Evolutionary conservation across 2,888 invertebrate genomes (phyloP).

Genomic region (Xylocampa areola): DNA sequence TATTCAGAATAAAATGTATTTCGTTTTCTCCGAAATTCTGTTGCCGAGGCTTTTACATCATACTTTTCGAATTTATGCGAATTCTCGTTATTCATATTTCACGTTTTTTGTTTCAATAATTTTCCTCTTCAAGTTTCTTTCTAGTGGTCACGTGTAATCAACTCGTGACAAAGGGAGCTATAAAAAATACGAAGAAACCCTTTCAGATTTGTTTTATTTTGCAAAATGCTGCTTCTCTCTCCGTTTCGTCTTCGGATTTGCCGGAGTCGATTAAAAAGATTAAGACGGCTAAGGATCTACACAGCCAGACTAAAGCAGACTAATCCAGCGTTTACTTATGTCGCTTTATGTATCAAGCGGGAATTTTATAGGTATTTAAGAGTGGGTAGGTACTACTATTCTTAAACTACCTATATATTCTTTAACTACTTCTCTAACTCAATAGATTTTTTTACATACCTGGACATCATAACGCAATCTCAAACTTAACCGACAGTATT

Average conservation of each 20-base stretch:
- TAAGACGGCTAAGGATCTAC: conserved; percentile 27
- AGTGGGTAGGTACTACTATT: no score
- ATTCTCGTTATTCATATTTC: conserved; percentile 12
- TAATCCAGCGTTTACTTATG: conserved; percentile 4
- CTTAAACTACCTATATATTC: no score
- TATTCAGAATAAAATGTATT: conserved; percentile 12
- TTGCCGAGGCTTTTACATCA: not conserved
- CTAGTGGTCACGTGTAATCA: conserved; percentile 37
- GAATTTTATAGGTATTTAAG: not conserved
- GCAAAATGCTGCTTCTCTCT: conserved; percentile 20
- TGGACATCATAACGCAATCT: no score
- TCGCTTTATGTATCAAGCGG: not conserved
- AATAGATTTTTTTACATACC: no score
- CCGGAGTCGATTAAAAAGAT: conserved; percentile 38
- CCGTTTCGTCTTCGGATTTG: conserved; percentile 23
- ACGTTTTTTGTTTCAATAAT: conserved; percentile 17
- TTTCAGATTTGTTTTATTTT: conserved; percentile 25
- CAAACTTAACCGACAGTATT: not conserved
- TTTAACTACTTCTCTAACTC: no score
- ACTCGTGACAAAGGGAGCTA: conserved; percentile 25
- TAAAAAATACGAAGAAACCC: conserved; percentile 26
- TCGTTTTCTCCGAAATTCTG: conserved; percentile 10
- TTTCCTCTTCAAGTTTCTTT: conserved; percentile 26
- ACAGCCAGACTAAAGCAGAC: conserved; percentile 8
- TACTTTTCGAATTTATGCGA: conserved; percentile 12